Evolutionary conservation across 2,888 invertebrate genomes (phyloP).

Genomic region (Rhagonycha fulva): DNA sequence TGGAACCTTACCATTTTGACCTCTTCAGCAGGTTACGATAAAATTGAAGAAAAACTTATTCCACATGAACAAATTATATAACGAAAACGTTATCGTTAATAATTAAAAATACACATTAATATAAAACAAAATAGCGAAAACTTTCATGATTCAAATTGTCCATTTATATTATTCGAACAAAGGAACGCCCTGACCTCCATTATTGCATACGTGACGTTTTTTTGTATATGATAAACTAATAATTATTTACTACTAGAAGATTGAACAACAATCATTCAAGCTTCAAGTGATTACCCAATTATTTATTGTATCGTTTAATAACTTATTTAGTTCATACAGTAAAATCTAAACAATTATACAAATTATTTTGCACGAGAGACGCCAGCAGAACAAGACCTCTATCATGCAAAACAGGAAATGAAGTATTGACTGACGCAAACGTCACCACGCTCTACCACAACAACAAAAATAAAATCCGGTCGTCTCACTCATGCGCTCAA

Average conservation of each 20-base stretch:
- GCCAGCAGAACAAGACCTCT: constrained; percentile 36
- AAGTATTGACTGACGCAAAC: constrained; percentile 26
- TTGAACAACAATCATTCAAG: constrained; percentile 32
- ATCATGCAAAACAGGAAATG: constrained; percentile 45
- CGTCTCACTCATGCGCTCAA: background rate
- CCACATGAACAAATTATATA: background rate
- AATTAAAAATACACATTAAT: background rate
- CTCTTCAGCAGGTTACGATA: constrained; percentile 6
- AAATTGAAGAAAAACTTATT: constrained; percentile 16
- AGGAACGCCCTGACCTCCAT: constrained; percentile 38
- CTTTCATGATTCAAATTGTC: background rate
- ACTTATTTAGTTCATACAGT: constrained; percentile 30
- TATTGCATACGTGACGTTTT: constrained; percentile 25
- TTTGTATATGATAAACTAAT: constrained; percentile 21
- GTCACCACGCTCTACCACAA: background rate
- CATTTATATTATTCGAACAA: constrained; percentile 4
- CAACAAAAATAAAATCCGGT: background rate
- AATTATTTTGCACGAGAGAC: constrained; percentile 39
- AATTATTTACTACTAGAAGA: constrained; percentile 24
- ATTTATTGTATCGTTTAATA: constrained; percentile 29
- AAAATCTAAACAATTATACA: constrained; percentile 28
- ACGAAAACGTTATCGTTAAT: background rate
- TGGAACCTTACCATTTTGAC: constrained; percentile 24
- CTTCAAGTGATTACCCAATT: constrained; percentile 28
- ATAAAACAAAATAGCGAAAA: background rate